Conservation (phyloP, 2,888 invertebrate species). For the Hoplodrina blanda region DNA sequence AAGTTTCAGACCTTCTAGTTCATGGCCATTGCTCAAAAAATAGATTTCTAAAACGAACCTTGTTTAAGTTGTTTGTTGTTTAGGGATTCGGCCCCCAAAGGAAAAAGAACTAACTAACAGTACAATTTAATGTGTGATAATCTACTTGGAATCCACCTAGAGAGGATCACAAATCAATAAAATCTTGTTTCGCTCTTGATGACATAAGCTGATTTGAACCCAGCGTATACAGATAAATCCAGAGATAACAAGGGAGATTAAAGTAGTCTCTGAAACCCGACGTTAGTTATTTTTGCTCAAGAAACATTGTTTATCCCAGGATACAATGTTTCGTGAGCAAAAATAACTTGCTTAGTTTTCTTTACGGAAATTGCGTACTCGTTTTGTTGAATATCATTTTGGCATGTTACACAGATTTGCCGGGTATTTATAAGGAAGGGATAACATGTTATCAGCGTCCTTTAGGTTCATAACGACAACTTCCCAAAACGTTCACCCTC, state of each 20-base stretch:
- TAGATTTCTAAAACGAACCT: not conserved
- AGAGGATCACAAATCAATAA: constrained; percentile 30
- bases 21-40: not conserved
- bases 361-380: constrained; percentile 35
- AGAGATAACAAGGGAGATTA: constrained; percentile 52
- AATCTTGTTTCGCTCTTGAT: constrained; percentile 15
- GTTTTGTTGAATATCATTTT: constrained; percentile 43
- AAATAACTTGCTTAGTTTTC: constrained; percentile 45
- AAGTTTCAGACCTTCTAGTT: not conserved
- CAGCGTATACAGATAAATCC: constrained; percentile 40
- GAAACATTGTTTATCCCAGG: constrained; percentile 18
- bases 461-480: too few relatives aligned
- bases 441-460: constrained; percentile 27
- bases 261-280: constrained; percentile 25
- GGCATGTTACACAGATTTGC: constrained; percentile 28
- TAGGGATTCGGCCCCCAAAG: not conserved
- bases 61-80: not conserved
- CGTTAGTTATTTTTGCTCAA: constrained; percentile 18
- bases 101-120: not conserved
- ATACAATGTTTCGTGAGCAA: constrained; percentile 38
- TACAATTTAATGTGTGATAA: not conserved
- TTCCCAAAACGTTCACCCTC: too few relatives aligned
- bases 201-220: constrained; percentile 35
- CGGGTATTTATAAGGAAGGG: constrained; percentile 23
- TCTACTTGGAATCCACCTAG: not conserved